phyloP scores from a whole-genome alignment of 1,140 invertebrate genomes.

The Drosophila nebulosa region DNA sequence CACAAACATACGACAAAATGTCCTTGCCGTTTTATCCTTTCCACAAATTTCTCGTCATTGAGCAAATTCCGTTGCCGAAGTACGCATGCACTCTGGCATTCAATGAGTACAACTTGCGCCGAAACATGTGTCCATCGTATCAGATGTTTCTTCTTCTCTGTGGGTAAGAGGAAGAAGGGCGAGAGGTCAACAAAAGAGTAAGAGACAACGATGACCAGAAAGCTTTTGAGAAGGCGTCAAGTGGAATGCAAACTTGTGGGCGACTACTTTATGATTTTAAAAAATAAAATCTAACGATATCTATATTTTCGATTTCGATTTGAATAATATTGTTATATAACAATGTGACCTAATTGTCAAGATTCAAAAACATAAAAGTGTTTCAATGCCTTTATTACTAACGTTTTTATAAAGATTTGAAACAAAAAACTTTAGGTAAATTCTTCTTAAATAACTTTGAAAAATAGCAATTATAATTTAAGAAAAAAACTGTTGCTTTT shows the following conservation, averaged over 20 bases:
- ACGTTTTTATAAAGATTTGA: no score
- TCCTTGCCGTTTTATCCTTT: slow-evolving; percentile 44
- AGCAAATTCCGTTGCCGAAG: slow-evolving; percentile 36
- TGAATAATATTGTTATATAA: no score
- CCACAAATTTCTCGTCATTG: slow-evolving; percentile 46
- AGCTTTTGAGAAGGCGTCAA: no score
- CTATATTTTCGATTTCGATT: neutral
- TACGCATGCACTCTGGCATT: slow-evolving; percentile 55
- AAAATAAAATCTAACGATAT: no score
- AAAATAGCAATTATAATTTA: no score
- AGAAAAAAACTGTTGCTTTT: no score
- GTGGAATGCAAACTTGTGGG: neutral
- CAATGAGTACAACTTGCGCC: slow-evolving; percentile 12
- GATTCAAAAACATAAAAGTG: no score
- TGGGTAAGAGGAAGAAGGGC: neutral
- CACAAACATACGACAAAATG: slow-evolving; percentile 2
- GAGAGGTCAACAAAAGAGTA: no score
- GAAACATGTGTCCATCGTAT: slow-evolving; percentile 53
- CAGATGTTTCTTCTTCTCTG: slow-evolving; percentile 45
- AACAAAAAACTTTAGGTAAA: no score
- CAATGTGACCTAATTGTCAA: no score
- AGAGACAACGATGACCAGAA: neutral
- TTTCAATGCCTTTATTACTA: no score
- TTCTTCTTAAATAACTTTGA: no score
- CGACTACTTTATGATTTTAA: neutral